phyloP scores from a whole-genome alignment of 2,113 vertebrate species.

The Bubo blakistoni region DNA sequence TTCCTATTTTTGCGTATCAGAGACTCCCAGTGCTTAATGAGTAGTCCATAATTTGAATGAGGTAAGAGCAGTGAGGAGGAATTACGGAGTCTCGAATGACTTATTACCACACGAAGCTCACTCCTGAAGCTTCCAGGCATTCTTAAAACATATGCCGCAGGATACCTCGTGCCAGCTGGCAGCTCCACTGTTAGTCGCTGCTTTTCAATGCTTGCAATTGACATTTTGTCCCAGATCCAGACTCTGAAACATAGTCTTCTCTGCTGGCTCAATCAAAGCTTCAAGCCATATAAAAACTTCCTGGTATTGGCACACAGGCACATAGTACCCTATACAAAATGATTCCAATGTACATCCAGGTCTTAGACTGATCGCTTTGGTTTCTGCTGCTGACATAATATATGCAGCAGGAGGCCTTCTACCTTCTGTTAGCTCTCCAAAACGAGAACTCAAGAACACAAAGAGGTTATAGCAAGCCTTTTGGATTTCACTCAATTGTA shows the following conservation, averaged over 20 bases:
- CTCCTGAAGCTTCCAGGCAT: slow-evolving; percentile 31
- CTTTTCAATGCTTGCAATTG: background rate
- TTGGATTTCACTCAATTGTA: background rate
- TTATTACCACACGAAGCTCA: background rate
- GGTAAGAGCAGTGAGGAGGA: background rate
- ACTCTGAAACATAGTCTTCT: slow-evolving; percentile 4
- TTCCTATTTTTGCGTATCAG: background rate
- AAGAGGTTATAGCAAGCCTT: background rate
- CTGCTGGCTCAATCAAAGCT: background rate
- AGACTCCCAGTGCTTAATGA: background rate
- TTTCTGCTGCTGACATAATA: slow-evolving; percentile 21
- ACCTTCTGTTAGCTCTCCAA: slow-evolving; percentile 43
- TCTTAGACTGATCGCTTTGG: background rate
- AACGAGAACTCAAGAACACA: background rate
- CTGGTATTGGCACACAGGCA: background rate
- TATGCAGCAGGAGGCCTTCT: background rate
- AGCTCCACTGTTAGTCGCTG: background rate
- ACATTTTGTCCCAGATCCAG: slow-evolving; percentile 36
- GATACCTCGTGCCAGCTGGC: slow-evolving; percentile 37
- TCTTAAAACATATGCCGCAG: background rate
- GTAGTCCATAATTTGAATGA: background rate
- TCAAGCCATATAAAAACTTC: background rate
- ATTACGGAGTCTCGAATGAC: background rate
- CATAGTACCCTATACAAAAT: background rate
- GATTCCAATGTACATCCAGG: background rate